phyloP scores from a whole-genome alignment of 2,797 vertebrate species.

The Hippopotamyrus pictus region DNA sequence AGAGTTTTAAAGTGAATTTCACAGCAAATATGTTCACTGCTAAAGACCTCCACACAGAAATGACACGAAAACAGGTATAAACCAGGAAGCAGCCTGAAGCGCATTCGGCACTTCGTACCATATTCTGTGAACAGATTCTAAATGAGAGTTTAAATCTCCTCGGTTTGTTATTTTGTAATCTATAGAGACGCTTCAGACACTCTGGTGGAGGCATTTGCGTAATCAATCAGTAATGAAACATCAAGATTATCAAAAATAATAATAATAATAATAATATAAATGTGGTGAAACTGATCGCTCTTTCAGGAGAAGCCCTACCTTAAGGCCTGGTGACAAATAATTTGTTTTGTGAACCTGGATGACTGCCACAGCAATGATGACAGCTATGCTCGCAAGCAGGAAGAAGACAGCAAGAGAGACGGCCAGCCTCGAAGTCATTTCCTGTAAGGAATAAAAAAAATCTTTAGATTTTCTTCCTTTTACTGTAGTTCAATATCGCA shows the following conservation, averaged over 20 bases:
- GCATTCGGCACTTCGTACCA: neutral
- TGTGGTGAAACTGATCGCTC: neutral
- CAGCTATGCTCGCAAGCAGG: slow-evolving; percentile 72
- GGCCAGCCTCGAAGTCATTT: slow-evolving; percentile 65
- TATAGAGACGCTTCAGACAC: neutral
- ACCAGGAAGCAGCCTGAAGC: neutral
- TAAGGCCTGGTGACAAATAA: slow-evolving; percentile 64
- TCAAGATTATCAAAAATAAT: neutral
- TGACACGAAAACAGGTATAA: neutral
- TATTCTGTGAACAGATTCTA: neutral
- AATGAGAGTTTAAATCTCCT: neutral
- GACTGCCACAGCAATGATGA: slow-evolving; percentile 73
- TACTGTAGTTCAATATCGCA: neutral
- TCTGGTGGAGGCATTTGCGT: neutral
- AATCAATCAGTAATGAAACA: neutral
- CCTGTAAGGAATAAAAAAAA: slow-evolving; percentile 45
- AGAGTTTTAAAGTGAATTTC: neutral
- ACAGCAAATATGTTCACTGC: neutral
- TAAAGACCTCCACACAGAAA: neutral
- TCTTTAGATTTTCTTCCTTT: neutral
- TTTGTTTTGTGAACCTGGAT: slow-evolving; percentile 70
- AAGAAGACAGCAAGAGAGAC: slow-evolving; percentile 61
- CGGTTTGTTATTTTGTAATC: neutral
- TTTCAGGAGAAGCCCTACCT: slow-evolving; percentile 59
- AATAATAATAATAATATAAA: neutral